Evolutionary conservation across 1,140 invertebrate genomes (phyloP).

Genomic region (Drosophila nigrodunni): DNA sequence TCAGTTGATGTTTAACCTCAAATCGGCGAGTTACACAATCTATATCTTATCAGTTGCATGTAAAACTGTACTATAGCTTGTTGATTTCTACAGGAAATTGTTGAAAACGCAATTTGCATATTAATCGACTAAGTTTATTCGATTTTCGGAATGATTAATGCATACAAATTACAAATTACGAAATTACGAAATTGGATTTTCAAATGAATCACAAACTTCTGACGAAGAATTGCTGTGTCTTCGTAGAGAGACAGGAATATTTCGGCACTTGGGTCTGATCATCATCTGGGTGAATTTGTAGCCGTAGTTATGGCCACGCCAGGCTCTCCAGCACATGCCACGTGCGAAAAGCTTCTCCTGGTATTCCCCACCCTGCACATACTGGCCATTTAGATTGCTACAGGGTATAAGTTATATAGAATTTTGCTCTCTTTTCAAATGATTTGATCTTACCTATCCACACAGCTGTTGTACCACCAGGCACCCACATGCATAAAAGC

Average conservation of each 20-base stretch:
- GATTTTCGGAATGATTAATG: slow-evolving; percentile 19
- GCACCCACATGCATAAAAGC: slow-evolving; percentile 87
- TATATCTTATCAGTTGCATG: slow-evolving; percentile 45
- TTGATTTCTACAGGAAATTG: slow-evolving; percentile 10
- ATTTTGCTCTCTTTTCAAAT: background rate
- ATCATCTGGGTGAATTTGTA: slow-evolving; percentile 66
- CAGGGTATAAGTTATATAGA: background rate
- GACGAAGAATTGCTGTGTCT: background rate
- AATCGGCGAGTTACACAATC: background rate
- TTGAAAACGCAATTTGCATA: slow-evolving; percentile 11
- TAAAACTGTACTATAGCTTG: slow-evolving; percentile 28
- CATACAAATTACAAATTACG: slow-evolving; percentile 31
- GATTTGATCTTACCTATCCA: slow-evolving; percentile 59
- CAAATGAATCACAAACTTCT: slow-evolving; percentile 19
- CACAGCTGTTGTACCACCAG: slow-evolving; percentile 88
- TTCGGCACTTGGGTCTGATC: slow-evolving; percentile 66
- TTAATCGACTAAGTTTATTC: slow-evolving; percentile 5
- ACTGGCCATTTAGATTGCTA: slow-evolving; percentile 69
- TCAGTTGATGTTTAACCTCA: background rate
- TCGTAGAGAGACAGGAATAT: slow-evolving; percentile 16
- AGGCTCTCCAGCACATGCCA: slow-evolving; percentile 72
- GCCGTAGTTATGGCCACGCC: slow-evolving; percentile 72
- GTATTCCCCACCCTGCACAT: slow-evolving; percentile 59
- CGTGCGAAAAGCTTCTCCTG: slow-evolving; percentile 64
- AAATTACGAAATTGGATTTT: background rate